Conservation (phyloP, 2,888 invertebrate species). For the Physocephala rufipes region DNA sequence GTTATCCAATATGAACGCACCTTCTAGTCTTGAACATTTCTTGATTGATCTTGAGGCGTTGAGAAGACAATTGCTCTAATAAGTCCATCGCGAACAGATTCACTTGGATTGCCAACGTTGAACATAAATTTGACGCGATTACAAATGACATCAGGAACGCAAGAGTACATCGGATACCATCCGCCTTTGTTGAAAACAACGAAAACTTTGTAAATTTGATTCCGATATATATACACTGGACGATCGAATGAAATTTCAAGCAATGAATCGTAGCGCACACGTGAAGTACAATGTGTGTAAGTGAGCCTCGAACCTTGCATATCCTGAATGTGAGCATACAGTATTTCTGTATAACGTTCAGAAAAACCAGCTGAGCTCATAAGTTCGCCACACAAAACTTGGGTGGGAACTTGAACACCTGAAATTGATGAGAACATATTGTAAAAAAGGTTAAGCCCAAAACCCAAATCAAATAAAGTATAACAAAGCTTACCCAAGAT, state of each 20-base stretch:
- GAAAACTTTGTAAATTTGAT: slow-evolving; percentile 80
- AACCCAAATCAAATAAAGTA: background rate
- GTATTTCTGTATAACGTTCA: slow-evolving; percentile 75
- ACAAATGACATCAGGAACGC: slow-evolving; percentile 73
- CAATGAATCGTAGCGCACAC: slow-evolving; percentile 77
- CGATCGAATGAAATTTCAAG: slow-evolving; percentile 84
- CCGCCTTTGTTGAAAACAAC: slow-evolving; percentile 85
- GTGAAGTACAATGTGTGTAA: slow-evolving; percentile 82
- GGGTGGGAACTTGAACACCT: slow-evolving; percentile 77
- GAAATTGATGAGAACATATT: slow-evolving; percentile 50
- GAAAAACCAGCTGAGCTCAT: slow-evolving; percentile 64
- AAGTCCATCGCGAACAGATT: slow-evolving; percentile 79
- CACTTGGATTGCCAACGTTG: slow-evolving; percentile 76
- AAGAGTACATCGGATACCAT: slow-evolving; percentile 82
- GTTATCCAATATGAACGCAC: background rate
- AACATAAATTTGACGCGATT: slow-evolving; percentile 81
- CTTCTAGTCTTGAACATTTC: slow-evolving; percentile 53
- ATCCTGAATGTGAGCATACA: slow-evolving; percentile 84
- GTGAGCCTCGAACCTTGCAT: slow-evolving; percentile 81
- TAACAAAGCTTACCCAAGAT: slow-evolving; percentile 68
- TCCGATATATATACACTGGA: slow-evolving; percentile 77
- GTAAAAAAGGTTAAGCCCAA: too few species aligned
- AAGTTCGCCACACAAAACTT: slow-evolving; percentile 68
- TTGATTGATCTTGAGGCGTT: slow-evolving; percentile 60
- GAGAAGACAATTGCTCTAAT: slow-evolving; percentile 80